These are phyloP conservation scores for Fissipunctia ypsillon DNA, from an alignment of 2,888 invertebrate species.

Conservation along the genomic window DNA sequence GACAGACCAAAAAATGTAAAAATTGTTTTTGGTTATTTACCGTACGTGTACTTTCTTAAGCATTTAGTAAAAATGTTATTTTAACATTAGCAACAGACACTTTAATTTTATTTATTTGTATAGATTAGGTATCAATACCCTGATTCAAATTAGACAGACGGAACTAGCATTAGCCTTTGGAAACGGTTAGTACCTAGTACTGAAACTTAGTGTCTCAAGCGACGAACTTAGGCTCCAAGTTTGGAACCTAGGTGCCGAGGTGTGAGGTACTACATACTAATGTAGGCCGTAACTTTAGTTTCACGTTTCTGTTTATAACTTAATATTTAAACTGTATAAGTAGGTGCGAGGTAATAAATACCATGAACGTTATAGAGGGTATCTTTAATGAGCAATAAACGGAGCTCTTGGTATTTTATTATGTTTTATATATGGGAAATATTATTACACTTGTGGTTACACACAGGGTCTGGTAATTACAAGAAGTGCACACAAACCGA, in stretches of 20 bases:
- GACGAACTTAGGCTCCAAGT: slow-evolving; percentile 42
- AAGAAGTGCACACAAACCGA: not conserved
- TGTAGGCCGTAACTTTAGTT: slow-evolving; percentile 38
- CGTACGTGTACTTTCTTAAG: no score
- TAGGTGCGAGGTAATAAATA: slow-evolving; percentile 1
- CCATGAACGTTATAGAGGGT: not conserved
- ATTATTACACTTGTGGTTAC: slow-evolving; percentile 1
- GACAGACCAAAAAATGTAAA: no score
- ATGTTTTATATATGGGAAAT: no score
- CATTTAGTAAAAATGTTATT: no score
- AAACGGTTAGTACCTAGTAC: slow-evolving; percentile 8
- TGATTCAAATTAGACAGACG: not conserved
- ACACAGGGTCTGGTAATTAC: not conserved
- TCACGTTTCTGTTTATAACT: slow-evolving; percentile 26
- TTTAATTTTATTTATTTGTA: no score
- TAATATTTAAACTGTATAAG: slow-evolving; percentile 22
- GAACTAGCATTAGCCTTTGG: slow-evolving; percentile 10
- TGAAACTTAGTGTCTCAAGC: slow-evolving; percentile 42
- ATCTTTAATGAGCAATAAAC: not conserved
- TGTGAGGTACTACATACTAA: slow-evolving; percentile 43
- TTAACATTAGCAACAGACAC: no score
- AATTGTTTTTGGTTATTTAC: no score
- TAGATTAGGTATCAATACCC: not conserved
- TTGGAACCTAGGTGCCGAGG: slow-evolving; percentile 33
- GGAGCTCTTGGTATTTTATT: not conserved